Conservation (phyloP, 2,113 vertebrate species). For the Melospiza georgiana region DNA sequence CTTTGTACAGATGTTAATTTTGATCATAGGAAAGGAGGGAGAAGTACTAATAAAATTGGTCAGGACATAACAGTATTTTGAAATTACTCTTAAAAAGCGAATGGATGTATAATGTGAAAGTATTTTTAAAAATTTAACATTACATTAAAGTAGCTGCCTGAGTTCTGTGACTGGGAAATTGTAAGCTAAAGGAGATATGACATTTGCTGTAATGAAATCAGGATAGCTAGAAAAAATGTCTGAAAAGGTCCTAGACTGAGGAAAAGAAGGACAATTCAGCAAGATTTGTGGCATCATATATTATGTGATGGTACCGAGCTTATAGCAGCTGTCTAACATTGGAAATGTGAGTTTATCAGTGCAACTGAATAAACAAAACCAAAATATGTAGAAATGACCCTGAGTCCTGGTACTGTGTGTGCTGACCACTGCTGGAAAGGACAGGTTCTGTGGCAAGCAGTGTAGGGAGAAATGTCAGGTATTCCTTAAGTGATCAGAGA, state of each 20-base stretch:
- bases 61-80: conserved; percentile 29
- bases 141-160: conserved; percentile 39
- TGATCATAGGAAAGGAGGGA: conserved; percentile 37
- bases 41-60: conserved; percentile 35
- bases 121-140: conserved; percentile 58
- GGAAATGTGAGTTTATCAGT: not conserved
- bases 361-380: not conserved
- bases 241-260: not conserved
- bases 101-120: conserved; percentile 15
- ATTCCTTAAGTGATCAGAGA: not conserved
- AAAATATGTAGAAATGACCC: not conserved
- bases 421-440: not conserved
- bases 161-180: conserved; percentile 24
- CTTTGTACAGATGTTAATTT: conserved; percentile 69
- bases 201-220: conserved; percentile 58
- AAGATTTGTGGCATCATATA: not conserved
- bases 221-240: not conserved
- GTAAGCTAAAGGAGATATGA: conserved; percentile 38
- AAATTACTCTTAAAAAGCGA: conserved; percentile 52
- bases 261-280: conserved; percentile 22
- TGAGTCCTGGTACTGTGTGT: not conserved
- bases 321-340: not conserved
- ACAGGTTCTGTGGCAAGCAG: not conserved
- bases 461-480: not conserved
- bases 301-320: not conserved